A percentile compares a stretch with the other conserved stretches of the same genome.
Evolutionary conservation across 2,797 vertebrate species (phyloP).

Genomic region (Muscicapa striata): DNA sequence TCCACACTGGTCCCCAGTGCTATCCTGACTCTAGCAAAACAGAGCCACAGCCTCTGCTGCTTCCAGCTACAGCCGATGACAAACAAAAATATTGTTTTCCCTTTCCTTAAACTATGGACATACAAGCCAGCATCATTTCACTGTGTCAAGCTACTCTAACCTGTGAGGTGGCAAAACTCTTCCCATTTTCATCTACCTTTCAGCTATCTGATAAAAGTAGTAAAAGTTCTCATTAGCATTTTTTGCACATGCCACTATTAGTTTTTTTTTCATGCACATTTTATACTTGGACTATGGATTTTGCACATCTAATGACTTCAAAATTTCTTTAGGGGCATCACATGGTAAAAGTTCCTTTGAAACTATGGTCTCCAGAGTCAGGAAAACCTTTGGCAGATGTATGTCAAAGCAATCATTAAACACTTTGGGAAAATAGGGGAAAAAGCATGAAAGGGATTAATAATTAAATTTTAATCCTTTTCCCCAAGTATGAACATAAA

Average conservation of each 20-base stretch:
- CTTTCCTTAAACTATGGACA: neutral
- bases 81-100: neutral
- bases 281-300: neutral
- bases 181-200: neutral
- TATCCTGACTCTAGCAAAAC: neutral
- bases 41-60: neutral
- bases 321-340: neutral
- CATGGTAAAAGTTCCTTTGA: neutral
- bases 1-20: neutral
- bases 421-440: neutral
- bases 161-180: neutral
- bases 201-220: neutral
- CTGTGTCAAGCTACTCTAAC: neutral
- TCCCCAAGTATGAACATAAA: neutral
- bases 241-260: neutral
- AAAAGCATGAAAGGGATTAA: neutral
- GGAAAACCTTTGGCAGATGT: neutral
- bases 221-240: neutral
- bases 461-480: slow-evolving; percentile 22
- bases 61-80: neutral
- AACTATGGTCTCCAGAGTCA: neutral
- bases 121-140: neutral
- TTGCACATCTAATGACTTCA: neutral
- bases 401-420: slow-evolving; percentile 10
- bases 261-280: neutral